Conservation (phyloP, 2,797 vertebrate genomes). For the Poecilia wingei region DNA sequence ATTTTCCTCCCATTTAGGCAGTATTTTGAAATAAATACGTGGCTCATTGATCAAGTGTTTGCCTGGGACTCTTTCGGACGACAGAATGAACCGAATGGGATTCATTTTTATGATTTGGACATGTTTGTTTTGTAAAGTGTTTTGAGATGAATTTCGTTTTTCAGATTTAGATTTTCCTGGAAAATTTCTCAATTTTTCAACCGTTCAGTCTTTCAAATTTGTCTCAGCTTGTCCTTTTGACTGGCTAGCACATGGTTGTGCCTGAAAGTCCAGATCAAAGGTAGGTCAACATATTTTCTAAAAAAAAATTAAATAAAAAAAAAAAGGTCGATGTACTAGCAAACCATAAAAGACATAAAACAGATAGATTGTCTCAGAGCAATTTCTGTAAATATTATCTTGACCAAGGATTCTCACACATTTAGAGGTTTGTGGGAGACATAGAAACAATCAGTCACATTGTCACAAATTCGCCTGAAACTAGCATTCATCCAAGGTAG, state of each 20-base stretch:
- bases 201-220: background rate
- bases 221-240: background rate
- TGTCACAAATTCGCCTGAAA: background rate
- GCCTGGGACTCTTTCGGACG: background rate
- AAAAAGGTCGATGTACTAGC: background rate
- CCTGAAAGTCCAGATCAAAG: background rate
- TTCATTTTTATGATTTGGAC: background rate
- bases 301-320: background rate
- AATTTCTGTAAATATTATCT: background rate
- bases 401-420: background rate
- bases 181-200: background rate
- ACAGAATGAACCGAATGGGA: background rate
- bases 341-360: background rate
- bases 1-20: background rate
- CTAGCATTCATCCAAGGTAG: background rate
- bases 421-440: background rate
- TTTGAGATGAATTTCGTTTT: background rate
- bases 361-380: background rate
- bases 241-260: background rate
- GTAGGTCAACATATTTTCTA: background rate
- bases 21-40: background rate
- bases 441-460: background rate
- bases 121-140: background rate
- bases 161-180: background rate
- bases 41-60: background rate